Evolutionary conservation across 2,113 vertebrate species (phyloP).

Genomic region (Cheirogaleus medius): DNA sequence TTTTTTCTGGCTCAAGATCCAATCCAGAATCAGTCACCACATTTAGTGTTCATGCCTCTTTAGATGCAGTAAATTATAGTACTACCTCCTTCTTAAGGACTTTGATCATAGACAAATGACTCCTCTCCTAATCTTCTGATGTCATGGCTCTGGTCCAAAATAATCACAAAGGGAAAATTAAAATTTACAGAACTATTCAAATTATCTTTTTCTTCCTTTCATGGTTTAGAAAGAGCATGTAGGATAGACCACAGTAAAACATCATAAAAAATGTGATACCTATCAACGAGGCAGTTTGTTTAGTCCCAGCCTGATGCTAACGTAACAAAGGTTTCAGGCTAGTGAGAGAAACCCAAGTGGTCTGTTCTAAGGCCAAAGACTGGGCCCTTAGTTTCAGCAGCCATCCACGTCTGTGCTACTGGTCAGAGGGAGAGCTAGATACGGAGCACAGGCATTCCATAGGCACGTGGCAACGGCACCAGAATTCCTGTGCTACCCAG

Average conservation of each 20-base stretch:
- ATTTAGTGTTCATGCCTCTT: not conserved
- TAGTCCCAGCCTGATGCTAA: not conserved
- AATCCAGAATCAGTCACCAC: not conserved
- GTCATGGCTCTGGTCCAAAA: not conserved
- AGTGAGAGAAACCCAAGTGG: not conserved
- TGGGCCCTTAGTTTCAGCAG: not conserved
- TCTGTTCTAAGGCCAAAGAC: not conserved
- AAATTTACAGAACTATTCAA: not conserved
- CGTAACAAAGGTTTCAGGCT: not conserved
- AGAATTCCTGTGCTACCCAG: not conserved
- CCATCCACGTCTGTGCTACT: accelerated
- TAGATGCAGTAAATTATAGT: not conserved
- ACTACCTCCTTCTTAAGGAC: not conserved
- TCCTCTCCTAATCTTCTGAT: not conserved
- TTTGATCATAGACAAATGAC: not conserved
- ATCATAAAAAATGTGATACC: not conserved
- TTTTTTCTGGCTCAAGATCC: not conserved
- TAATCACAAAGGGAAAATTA: not conserved
- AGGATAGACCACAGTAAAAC: not conserved
- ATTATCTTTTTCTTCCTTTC: not conserved
- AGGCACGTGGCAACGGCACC: not conserved
- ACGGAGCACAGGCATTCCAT: accelerated
- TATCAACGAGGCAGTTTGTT: not conserved
- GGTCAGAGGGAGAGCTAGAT: not conserved
- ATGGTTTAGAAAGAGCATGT: not conserved